A percentile compares a stretch with the other conserved stretches of the same genome.
These are phyloP conservation scores for Ornithoptera priamus DNA, from an alignment of 2,888 invertebrate genomes.

Conservation along the genomic window DNA sequence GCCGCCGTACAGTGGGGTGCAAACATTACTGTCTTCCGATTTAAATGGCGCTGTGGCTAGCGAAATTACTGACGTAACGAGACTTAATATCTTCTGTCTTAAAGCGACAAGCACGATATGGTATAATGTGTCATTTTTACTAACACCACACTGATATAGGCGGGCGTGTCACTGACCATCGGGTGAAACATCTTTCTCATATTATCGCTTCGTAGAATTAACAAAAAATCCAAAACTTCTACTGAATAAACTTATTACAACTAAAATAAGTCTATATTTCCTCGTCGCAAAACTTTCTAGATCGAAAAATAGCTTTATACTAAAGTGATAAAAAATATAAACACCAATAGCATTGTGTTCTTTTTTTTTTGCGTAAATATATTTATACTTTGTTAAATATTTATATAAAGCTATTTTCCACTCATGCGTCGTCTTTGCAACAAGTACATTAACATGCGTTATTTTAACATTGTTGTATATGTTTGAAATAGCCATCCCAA, in stretches of 20 bases:
- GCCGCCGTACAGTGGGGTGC: too few species aligned
- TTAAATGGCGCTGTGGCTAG: too few species aligned
- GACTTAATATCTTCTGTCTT: too few species aligned
- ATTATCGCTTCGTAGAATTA: too few species aligned
- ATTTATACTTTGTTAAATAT: not conserved
- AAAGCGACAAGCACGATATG: too few species aligned
- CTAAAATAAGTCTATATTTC: not conserved
- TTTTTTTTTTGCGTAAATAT: not conserved
- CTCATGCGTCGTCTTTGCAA: not conserved
- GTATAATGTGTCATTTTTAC: too few species aligned
- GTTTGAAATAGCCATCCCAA: not conserved
- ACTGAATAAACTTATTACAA: constrained; percentile 7
- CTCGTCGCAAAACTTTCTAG: not conserved
- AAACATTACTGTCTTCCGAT: too few species aligned
- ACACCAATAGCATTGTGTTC: not conserved
- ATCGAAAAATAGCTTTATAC: constrained; percentile 14
- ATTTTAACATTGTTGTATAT: constrained; percentile 1
- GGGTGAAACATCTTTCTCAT: too few species aligned
- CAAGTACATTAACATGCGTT: not conserved
- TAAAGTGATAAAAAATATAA: not conserved
- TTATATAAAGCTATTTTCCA: not conserved
- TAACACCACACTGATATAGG: too few species aligned
- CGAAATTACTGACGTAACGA: too few species aligned
- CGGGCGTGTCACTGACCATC: too few species aligned
- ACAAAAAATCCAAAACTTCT: not conserved